Evolutionary conservation across 2,888 invertebrate species (phyloP).

Genomic region (Lasioglossum figueresi): DNA sequence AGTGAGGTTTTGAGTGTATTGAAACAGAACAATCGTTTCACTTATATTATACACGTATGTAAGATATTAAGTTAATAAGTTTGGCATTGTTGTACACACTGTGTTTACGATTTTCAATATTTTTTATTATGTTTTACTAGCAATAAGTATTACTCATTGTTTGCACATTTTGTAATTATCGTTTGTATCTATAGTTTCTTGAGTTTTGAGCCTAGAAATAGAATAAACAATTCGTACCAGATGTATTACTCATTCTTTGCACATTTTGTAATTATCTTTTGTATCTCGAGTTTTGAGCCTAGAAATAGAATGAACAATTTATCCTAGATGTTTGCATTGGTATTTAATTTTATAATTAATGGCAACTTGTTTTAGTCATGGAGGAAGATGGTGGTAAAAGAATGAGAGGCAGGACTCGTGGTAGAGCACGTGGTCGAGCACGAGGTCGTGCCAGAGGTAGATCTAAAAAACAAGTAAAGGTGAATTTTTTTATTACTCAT

Average conservation of each 20-base stretch:
- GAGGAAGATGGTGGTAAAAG: conserved; percentile 85
- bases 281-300: background rate
- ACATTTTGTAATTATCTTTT: background rate
- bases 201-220: background rate
- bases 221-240: too few relatives aligned
- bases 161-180: background rate
- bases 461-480: conserved; percentile 90
- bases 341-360: conserved; percentile 22
- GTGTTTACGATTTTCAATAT: background rate
- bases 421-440: conserved; percentile 91
- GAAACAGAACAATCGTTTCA: background rate
- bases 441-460: conserved; percentile 89
- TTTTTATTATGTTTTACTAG: background rate
- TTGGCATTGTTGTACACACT: background rate
- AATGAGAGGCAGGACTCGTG: conserved; percentile 90
- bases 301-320: background rate
- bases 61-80: background rate
- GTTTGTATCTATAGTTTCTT: background rate
- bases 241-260: background rate
- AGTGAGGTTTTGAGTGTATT: background rate
- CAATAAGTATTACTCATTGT: background rate
- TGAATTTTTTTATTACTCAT: background rate
- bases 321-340: background rate
- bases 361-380: conserved; percentile 78
- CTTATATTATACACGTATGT: background rate